Evolutionary conservation across 2,797 vertebrate species (phyloP).

Genomic region (Percopsis omiscomaycus): DNA sequence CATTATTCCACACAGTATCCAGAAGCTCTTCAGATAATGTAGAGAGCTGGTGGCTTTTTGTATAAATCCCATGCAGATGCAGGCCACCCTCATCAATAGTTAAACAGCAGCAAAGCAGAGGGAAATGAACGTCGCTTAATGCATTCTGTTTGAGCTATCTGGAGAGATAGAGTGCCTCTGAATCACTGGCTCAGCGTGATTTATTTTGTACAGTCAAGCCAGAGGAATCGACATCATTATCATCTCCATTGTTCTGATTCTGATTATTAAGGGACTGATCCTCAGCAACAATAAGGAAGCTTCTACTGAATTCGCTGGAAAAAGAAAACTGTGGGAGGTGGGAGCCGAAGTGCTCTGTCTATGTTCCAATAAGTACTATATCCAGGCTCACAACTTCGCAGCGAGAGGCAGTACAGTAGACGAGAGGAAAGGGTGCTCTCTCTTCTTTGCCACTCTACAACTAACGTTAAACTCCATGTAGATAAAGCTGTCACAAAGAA

Average conservation of each 20-base stretch:
- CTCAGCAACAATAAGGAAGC: background rate
- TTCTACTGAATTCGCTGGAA: background rate
- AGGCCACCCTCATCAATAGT: conserved; percentile 23
- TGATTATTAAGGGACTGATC: background rate
- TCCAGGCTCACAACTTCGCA: background rate
- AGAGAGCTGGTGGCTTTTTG: conserved; percentile 7
- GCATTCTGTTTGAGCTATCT: conserved; percentile 28
- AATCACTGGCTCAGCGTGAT: background rate
- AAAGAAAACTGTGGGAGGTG: background rate
- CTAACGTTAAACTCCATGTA: too few relatives aligned
- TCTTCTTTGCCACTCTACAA: background rate
- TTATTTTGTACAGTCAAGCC: background rate
- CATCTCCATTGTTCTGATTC: background rate
- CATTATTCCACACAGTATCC: conserved; percentile 24
- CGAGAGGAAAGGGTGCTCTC: background rate
- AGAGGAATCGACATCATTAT: background rate
- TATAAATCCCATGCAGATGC: background rate
- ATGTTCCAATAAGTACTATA: background rate
- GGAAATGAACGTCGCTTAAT: conserved; percentile 12
- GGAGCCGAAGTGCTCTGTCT: background rate
- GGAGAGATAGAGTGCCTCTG: background rate
- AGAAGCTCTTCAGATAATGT: conserved; percentile 24
- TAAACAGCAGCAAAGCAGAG: background rate
- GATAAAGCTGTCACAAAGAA: too few relatives aligned
- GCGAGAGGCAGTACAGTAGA: background rate